Conservation (phyloP, 2,113 vertebrate species). For the Pleuronectes platessa region DNA sequence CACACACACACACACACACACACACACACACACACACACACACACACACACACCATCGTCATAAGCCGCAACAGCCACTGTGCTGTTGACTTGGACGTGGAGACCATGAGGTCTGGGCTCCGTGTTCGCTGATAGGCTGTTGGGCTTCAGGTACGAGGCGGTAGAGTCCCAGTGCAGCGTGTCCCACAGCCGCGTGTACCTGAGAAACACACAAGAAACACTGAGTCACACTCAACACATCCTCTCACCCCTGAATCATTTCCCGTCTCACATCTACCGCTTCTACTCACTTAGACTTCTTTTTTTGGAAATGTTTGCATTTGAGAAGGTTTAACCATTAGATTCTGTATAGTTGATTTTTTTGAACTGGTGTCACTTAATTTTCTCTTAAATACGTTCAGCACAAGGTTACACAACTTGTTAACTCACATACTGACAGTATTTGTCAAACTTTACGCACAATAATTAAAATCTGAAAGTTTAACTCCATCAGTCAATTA, state of each 20-base stretch:
- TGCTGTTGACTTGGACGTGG: slow-evolving; percentile 89
- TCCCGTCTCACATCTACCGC: slow-evolving; percentile 32
- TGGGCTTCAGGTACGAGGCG: slow-evolving; percentile 86
- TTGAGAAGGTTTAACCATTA: too few relatives aligned
- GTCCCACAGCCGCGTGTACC: slow-evolving; percentile 95
- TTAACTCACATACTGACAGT: too few relatives aligned
- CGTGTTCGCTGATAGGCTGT: slow-evolving; percentile 73
- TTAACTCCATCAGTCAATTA: too few relatives aligned
- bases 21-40: background rate
- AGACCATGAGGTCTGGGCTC: slow-evolving; percentile 84
- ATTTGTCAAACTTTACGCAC: too few relatives aligned
- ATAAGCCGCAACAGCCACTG: slow-evolving; percentile 90
- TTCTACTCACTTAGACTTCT: slow-evolving; percentile 37
- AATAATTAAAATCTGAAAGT: too few relatives aligned
- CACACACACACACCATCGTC: slow-evolving; percentile 88
- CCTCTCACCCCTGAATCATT: slow-evolving; percentile 56
- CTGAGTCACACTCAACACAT: background rate
- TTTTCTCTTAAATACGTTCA: too few relatives aligned
- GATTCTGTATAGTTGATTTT: too few relatives aligned
- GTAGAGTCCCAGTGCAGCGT: slow-evolving; percentile 91
- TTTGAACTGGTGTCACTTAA: too few relatives aligned
- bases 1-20: background rate
- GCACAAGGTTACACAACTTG: too few relatives aligned
- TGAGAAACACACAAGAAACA: slow-evolving; percentile 60
- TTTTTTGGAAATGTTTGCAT: slow-evolving; percentile 5